Evolutionary conservation across 2,797 vertebrate species (phyloP).

Genomic region (Channa striata): DNA sequence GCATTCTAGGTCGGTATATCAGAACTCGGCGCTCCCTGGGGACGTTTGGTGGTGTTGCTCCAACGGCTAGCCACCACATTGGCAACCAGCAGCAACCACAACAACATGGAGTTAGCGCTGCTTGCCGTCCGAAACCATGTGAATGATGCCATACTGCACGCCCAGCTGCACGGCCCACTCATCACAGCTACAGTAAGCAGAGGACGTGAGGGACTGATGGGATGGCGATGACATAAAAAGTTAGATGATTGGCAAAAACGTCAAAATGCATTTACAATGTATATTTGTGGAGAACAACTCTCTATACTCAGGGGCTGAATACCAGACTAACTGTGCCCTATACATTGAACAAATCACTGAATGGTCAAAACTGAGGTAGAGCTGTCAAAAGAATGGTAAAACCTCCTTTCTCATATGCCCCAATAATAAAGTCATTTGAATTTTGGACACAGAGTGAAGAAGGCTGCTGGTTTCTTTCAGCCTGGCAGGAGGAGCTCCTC

Average conservation of each 20-base stretch:
- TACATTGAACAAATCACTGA: not conserved
- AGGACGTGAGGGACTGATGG: slow-evolving; percentile 8
- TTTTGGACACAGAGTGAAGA: slow-evolving; percentile 64
- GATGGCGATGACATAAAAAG: not conserved
- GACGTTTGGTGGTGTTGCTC: slow-evolving; percentile 85
- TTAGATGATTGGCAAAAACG: not conserved
- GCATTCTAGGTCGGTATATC: slow-evolving; percentile 79
- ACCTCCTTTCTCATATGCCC: slow-evolving; percentile 30
- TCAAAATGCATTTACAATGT: not conserved
- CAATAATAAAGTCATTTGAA: slow-evolving; percentile 72
- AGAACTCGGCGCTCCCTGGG: slow-evolving; percentile 88
- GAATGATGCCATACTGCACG: slow-evolving; percentile 89
- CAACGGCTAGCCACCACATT: slow-evolving; percentile 85
- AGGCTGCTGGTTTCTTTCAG: slow-evolving; percentile 67
- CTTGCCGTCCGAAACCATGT: slow-evolving; percentile 84
- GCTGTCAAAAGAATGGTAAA: slow-evolving; percentile 17
- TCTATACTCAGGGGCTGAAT: not conserved
- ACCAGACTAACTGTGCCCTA: not conserved
- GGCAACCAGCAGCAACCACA: slow-evolving; percentile 85
- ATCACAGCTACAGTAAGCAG: slow-evolving; percentile 88
- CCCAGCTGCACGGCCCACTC: slow-evolving; percentile 88
- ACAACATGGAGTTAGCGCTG: slow-evolving; percentile 86
- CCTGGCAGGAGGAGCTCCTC: slow-evolving; percentile 60
- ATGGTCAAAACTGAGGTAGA: not conserved
- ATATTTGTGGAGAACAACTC: not conserved